These are phyloP conservation scores for Platysternon megacephalum DNA, from an alignment of 2,113 vertebrate genomes.

Conservation along the genomic window DNA sequence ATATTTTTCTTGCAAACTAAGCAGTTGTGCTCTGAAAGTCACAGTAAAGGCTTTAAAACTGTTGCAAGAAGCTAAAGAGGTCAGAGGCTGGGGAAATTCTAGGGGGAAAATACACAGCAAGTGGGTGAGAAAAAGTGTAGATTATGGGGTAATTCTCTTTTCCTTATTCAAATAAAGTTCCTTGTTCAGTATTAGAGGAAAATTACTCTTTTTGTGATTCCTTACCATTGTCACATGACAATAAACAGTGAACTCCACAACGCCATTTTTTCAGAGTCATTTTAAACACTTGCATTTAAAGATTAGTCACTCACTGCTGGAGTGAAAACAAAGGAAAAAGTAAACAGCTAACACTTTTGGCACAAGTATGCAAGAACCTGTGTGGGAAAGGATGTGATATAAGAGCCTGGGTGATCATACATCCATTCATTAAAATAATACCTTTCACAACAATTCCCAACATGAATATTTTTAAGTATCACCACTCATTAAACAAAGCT, in stretches of 20 bases:
- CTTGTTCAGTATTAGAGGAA: not conserved
- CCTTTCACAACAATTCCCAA: constrained; percentile 53
- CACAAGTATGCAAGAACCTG: constrained; percentile 40
- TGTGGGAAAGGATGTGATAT: constrained; percentile 63
- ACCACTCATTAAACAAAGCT: constrained; percentile 61
- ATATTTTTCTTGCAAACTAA: not conserved
- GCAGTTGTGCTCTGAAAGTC: not conserved
- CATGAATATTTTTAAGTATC: constrained; percentile 35
- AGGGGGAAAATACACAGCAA: not conserved
- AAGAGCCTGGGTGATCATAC: constrained; percentile 39
- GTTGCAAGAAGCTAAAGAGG: not conserved
- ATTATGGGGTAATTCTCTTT: not conserved
- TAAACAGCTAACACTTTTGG: constrained; percentile 53
- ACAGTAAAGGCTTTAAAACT: not conserved
- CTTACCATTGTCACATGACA: not conserved
- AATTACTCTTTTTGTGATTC: not conserved
- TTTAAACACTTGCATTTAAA: constrained; percentile 16
- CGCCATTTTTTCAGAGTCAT: not conserved
- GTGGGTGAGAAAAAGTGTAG: rapidly evolving
- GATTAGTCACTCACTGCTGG: constrained; percentile 42
- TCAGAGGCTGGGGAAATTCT: not conserved
- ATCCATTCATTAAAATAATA: constrained; percentile 63
- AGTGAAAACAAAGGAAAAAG: constrained; percentile 57
- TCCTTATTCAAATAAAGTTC: not conserved
- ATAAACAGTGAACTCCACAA: constrained; percentile 16